Percentiles rank a stretch among this genome's conserved stretches.
Conservation (phyloP, 2,797 vertebrate species). For the Eulemur mongoz region DNA sequence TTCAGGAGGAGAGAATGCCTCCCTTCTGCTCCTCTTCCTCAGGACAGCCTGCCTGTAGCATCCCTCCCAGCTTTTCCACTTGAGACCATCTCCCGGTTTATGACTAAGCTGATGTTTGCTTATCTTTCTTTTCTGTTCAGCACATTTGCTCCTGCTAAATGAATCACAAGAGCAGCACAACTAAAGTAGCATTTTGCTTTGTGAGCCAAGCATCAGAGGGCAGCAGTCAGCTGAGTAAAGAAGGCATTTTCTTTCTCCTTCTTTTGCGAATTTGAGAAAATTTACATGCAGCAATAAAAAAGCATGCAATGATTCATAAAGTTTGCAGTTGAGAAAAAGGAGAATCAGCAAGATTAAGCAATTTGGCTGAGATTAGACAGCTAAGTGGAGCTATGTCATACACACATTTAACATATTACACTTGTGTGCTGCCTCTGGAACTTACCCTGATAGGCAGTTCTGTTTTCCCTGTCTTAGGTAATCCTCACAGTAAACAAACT, state of each 20-base stretch:
- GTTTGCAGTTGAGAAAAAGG: constrained; percentile 50
- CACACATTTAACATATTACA: neutral
- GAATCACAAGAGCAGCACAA: constrained; percentile 49
- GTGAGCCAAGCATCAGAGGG: constrained; percentile 55
- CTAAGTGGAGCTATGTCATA: neutral
- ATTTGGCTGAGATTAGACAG: constrained; percentile 11
- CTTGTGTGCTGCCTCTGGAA: neutral
- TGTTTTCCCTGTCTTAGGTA: neutral
- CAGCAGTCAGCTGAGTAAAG: constrained; percentile 48
- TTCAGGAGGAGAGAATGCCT: neutral
- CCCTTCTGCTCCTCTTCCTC: too few species aligned
- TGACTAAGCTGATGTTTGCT: constrained; percentile 28
- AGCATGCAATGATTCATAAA: constrained; percentile 35
- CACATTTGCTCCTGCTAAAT: constrained; percentile 46
- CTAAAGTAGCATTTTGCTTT: constrained; percentile 44
- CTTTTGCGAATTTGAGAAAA: constrained; percentile 49
- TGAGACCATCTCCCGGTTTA: constrained; percentile 38
- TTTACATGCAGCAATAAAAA: constrained; percentile 17
- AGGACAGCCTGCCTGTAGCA: neutral
- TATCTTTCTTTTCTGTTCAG: constrained; percentile 62
- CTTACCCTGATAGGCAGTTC: neutral
- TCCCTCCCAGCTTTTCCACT: neutral
- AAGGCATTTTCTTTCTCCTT: constrained; percentile 25
- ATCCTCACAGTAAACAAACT: constrained; percentile 14
- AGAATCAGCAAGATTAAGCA: constrained; percentile 43